A percentile compares a stretch with the other conserved stretches of the same genome.
phyloP scores from a whole-genome alignment of 2,888 invertebrate species.

The Dromius quadrimaculatus region DNA sequence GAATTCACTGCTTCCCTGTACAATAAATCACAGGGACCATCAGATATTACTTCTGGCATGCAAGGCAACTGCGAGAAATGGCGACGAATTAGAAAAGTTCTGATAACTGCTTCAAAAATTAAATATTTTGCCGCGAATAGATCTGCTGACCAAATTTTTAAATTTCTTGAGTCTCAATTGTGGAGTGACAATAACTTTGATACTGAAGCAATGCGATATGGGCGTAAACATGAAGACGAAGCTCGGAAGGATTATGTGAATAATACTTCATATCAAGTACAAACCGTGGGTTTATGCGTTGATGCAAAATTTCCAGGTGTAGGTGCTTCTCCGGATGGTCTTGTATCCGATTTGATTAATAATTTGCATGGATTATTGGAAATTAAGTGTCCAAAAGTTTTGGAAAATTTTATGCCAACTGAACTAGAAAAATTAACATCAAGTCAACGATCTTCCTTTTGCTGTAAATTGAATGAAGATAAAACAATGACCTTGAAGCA shows the following conservation, averaged over 20 bases:
- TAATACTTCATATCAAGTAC: conserved; percentile 46
- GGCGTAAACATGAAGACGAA: conserved; percentile 51
- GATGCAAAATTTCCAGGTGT: conserved; percentile 52
- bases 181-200: conserved; percentile 44
- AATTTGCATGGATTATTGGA: conserved; percentile 51
- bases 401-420: conserved; percentile 52
- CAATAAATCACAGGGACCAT: conserved; percentile 43
- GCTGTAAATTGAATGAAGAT: no score
- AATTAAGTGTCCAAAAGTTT: no score
- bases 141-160: conserved; percentile 53
- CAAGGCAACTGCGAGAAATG: conserved; percentile 50
- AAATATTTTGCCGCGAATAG: conserved; percentile 48
- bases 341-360: conserved; percentile 45
- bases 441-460: conserved; percentile 53
- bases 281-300: conserved; percentile 52
- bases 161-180: conserved; percentile 48
- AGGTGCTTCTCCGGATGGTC: conserved; percentile 54
- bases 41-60: conserved; percentile 46
- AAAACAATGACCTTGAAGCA: no score
- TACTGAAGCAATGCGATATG: conserved; percentile 52
- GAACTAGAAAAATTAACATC: conserved; percentile 52
- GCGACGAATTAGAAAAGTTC: conserved; percentile 53
- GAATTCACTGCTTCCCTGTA: conserved; percentile 47
- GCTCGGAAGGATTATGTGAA: not conserved
- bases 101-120: conserved; percentile 55